phyloP scores from a whole-genome alignment of 2,888 invertebrate genomes.

The Cephus pulcher region DNA sequence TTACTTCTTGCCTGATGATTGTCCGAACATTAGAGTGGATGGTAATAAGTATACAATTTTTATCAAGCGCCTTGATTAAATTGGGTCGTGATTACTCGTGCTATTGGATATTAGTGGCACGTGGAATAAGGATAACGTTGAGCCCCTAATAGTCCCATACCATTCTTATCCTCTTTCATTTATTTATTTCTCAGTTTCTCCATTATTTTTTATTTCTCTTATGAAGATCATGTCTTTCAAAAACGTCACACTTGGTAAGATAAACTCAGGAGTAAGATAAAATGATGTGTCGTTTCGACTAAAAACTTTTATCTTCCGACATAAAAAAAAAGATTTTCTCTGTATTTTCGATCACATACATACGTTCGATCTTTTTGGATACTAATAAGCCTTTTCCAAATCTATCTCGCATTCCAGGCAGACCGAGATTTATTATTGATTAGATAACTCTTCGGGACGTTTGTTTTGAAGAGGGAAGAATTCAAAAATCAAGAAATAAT shows the following conservation, averaged over 20 bases:
- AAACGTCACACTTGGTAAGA: background rate
- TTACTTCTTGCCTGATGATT: background rate
- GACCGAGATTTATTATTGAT: slow-evolving; percentile 1
- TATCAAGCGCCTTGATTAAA: background rate
- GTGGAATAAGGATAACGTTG: background rate
- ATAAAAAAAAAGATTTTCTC: background rate
- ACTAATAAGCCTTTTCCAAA: background rate
- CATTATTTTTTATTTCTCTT: background rate
- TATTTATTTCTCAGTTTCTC: background rate
- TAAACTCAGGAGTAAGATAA: background rate
- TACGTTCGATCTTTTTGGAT: background rate
- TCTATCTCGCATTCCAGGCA: slow-evolving; percentile 7
- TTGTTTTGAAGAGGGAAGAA: slow-evolving; percentile 4
- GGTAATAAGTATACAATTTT: background rate
- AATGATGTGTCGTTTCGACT: background rate
- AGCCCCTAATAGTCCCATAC: background rate
- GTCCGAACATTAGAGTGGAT: background rate
- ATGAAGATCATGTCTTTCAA: background rate
- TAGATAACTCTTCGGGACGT: slow-evolving; percentile 3
- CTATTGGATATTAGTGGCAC: background rate
- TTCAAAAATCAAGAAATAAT: slow-evolving; percentile 1
- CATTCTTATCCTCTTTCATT: background rate
- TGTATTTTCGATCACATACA: background rate
- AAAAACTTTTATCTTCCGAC: background rate
- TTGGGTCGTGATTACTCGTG: background rate